phyloP scores from a whole-genome alignment of 2,113 vertebrate species.

The Barnardius zonarius region DNA sequence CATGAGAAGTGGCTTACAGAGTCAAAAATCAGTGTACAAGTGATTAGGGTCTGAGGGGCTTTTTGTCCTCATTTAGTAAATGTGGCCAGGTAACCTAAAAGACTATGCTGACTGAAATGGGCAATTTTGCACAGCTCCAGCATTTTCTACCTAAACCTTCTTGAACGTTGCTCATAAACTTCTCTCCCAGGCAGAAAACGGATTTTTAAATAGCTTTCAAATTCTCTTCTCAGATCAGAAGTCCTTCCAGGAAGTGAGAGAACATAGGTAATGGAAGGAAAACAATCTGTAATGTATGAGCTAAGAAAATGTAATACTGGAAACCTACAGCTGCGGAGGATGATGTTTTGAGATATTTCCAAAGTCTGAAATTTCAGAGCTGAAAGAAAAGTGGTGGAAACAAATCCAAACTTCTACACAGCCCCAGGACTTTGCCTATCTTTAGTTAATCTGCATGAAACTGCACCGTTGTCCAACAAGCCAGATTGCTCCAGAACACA shows the following conservation, averaged over 20 bases:
- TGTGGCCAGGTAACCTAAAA: neutral
- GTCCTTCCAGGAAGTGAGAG: neutral
- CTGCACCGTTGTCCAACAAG: rapidly evolving
- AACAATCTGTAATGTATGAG: neutral
- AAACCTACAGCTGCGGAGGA: neutral
- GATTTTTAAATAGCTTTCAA: neutral
- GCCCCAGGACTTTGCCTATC: neutral
- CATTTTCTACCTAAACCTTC: neutral
- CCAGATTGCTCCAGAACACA: neutral
- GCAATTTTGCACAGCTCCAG: neutral
- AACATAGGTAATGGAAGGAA: neutral
- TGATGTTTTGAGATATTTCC: neutral
- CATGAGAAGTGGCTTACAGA: neutral
- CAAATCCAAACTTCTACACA: neutral
- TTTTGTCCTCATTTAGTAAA: neutral
- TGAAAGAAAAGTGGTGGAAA: neutral
- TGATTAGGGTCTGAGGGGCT: neutral
- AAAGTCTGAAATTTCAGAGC: neutral
- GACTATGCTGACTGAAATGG: neutral
- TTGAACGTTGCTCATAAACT: neutral
- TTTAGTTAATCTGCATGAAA: neutral
- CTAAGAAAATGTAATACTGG: neutral
- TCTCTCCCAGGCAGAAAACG: neutral
- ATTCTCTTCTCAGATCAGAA: neutral
- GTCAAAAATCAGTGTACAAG: neutral